Base-by-base conservation (phyloP, 2,888 invertebrate genomes). In the Andrena praecox region DNA sequence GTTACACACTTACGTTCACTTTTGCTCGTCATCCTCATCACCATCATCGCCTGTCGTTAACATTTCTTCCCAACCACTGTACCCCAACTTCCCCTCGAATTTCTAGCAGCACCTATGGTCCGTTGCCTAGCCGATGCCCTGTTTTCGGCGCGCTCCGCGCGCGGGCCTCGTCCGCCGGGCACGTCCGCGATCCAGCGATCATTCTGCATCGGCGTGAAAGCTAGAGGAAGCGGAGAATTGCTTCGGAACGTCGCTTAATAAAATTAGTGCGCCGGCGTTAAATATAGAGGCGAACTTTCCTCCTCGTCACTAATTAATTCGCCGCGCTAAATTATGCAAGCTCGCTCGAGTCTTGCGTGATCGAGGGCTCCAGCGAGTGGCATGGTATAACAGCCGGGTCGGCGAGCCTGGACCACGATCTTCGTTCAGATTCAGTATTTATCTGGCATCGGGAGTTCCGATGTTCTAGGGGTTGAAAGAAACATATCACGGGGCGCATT, bases 1-100 rank as follows among this genome's bases (percentile, higher is more conserved):
- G 64, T 35, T 68, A 8, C 10, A 68, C 71, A 56, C 69, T 72
- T 77, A 66, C 76, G 56, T 87, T 85, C 67, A 71, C 85, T 80
- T 86, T 73, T 62, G 77, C 42, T 42, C 16, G 42, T 42, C 42
- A 27, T 56, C 56, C 20, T 56, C 52, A 3, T 52, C 56, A 3
- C 24, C 10, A 78, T 63, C 66, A 70, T 75, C 75, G 59, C 20
- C 66, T 54, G 52, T 63, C 63, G 69, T 72, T 72, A 76, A 60
- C 52, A 24, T 68, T 80, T 60, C 71, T 20, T 75, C 66, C 27
- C n/a, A 52, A 69, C 76, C 52, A 2, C 29, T 5, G 16, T 27
- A 6, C 27, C 42, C 16, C 0, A 35, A 16, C 27, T 54, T 31
- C 31, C 24, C 50, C 6, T 29, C 27, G n/a, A 27, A 2, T 29